These are phyloP conservation scores for Poecilobothrus nobilitatus DNA, from an alignment of 2,888 invertebrate genomes.

Conservation along the genomic window DNA sequence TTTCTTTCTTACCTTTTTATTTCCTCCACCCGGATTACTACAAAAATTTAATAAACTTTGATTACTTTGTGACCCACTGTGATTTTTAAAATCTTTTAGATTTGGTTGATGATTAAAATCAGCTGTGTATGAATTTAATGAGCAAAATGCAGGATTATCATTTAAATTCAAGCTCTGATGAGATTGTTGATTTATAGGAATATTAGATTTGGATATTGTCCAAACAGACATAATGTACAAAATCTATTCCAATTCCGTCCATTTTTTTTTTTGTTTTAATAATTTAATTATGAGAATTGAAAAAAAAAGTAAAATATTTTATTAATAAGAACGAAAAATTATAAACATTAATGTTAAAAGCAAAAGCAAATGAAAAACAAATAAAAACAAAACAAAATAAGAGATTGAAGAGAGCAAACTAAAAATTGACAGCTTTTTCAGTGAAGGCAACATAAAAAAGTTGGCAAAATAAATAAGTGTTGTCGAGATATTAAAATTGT, in stretches of 20 bases:
- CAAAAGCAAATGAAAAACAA: background rate
- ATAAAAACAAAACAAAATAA: background rate
- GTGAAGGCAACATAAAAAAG: background rate
- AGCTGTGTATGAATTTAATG: background rate
- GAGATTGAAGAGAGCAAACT: background rate
- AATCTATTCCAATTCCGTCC: background rate
- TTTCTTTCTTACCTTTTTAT: background rate
- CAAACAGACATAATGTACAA: background rate
- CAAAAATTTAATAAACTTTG: background rate
- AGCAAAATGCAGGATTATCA: background rate
- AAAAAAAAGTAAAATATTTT: background rate
- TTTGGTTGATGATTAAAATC: background rate
- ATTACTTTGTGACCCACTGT: background rate
- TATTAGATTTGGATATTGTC: background rate
- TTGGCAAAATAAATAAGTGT: no score
- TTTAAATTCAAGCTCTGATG: background rate
- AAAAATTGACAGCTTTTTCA: background rate
- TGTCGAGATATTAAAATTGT: no score
- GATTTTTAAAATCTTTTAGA: slow-evolving; percentile 1
- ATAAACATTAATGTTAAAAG: background rate
- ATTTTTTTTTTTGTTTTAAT: background rate
- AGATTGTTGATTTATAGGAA: background rate
- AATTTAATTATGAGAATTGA: background rate
- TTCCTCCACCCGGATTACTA: background rate
- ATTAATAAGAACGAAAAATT: background rate